These are phyloP conservation scores for Rhodinocichla rosea DNA, from an alignment of 2,113 vertebrate genomes.

Conservation along the genomic window DNA sequence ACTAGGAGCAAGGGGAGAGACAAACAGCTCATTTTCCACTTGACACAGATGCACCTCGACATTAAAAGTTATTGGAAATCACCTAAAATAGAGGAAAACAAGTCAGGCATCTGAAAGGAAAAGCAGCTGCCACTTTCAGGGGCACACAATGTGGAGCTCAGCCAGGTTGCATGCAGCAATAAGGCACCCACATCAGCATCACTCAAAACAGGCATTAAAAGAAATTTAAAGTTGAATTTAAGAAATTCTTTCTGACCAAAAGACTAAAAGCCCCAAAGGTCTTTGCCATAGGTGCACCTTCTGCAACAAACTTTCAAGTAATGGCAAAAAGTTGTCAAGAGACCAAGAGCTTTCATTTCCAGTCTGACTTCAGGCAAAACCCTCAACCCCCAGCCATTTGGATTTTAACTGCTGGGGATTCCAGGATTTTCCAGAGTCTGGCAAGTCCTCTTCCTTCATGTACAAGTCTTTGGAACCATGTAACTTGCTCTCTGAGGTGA, in stretches of 20 bases:
- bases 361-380: neutral
- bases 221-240: neutral
- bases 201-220: neutral
- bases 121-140: neutral
- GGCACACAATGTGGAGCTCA: neutral
- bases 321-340: neutral
- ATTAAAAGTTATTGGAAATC: neutral
- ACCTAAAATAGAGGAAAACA: neutral
- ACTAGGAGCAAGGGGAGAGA: neutral
- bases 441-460: neutral
- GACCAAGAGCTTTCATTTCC: neutral
- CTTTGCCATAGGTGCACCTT: neutral
- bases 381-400: neutral
- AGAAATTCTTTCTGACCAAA: neutral
- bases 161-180: neutral
- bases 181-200: neutral
- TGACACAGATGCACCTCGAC: neutral
- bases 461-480: neutral
- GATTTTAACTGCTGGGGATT: accelerated
- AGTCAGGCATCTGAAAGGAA: neutral
- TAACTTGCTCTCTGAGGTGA: neutral
- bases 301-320: neutral
- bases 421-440: neutral
- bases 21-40: neutral
- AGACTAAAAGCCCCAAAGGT: neutral